Base-by-base conservation (phyloP, 2,888 invertebrate genomes). In the Eledona agricola region DNA sequence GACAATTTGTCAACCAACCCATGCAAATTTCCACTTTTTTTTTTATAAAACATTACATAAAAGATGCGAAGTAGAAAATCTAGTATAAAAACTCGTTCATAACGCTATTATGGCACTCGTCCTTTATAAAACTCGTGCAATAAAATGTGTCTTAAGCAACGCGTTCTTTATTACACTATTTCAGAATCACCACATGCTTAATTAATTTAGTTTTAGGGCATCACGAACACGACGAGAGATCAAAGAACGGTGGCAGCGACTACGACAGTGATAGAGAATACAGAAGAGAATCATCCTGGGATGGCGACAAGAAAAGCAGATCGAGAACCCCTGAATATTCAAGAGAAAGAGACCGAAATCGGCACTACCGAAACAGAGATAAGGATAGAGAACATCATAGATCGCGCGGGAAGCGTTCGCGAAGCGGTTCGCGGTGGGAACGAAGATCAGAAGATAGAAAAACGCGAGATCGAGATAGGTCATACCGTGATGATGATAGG, bases 221-320 rank as follows among this genome's bases (percentile, higher is more conserved):
- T 62, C 60, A 64, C 45, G 62, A 64, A 34, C 70, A 71, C 11
- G 72, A 71, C 20, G 70, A 71, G 7, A 66, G 66, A 47, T 51
- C 61, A 23, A 63, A 63, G 35, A 64, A 60, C 43, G 72, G 71
- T 13, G n/a, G n/a, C n/a, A 73, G 73, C 50, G 73, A 76, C 51
- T 72, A 74, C 59, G 75, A 74, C 20, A 75, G 74, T 62, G 76
- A 76, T 51, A 63, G 71, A 20, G 74, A 73, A 43, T 71, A 73
- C 53, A 32, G 60, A 5, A 38, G 57, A 35, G 69, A 70, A 12
- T 57, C 59, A 3, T 60, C 66, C 4, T 65, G 63, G 57, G 66
- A 66, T 9, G 57, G 37, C 23, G 65, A 59, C 25, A 47, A 52
- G 9, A 66, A 69, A 59, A 72, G 69, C 49, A 63, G 69, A 46